Evolutionary conservation across 2,888 invertebrate genomes (phyloP), one percentile per base, ranked within the genome.

Genomic region (Embidobia sp.): DNA sequence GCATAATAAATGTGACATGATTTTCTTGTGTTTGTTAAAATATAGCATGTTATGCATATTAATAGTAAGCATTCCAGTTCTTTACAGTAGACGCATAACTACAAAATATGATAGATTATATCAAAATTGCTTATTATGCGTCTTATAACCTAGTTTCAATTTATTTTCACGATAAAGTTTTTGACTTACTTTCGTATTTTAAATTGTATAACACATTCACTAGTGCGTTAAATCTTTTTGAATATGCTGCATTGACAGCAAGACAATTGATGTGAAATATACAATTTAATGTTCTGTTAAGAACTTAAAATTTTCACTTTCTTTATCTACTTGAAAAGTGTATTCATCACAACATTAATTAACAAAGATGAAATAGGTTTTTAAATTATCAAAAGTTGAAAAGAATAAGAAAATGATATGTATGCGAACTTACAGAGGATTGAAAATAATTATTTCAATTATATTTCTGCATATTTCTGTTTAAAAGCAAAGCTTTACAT

Each of bases 251-350:
- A 18, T 37, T 5, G 26, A 15, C 37, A n/a, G 13, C 18, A 18
- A 55, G 55, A 55, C 29, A 55, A 55, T 42, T 42, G 55, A 55
- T 40, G 55, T n/a, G 40, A 55, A 27, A 55, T 15, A 16, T 35
- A 18, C 40, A 40, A 29, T 29, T 10, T 37, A 37, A 55, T 42
- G 29, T 11, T 29, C 2, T 40, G 11, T 18, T n/a, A n/a, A n/a
- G n/a, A n/a, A 2, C 40, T 27, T 29, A 42, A 15, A 31, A 57
- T 31, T 57, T 31, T 44, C 29, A 57, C 10, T 44, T 57, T 44
- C 27, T 19, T 57, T 11, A 22, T 15, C 11, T 35, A 1, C 10
- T 31, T 31, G 31, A 57, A 31, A 27, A 8, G 29, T 27, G 16
- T 40, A 22, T 40, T n/a, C n/a, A n/a, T n/a, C n/a, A n/a, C n/a